phyloP scores from a whole-genome alignment of 53 echinoderm and acorn worm species.

The Echinarachnius parma region DNA sequence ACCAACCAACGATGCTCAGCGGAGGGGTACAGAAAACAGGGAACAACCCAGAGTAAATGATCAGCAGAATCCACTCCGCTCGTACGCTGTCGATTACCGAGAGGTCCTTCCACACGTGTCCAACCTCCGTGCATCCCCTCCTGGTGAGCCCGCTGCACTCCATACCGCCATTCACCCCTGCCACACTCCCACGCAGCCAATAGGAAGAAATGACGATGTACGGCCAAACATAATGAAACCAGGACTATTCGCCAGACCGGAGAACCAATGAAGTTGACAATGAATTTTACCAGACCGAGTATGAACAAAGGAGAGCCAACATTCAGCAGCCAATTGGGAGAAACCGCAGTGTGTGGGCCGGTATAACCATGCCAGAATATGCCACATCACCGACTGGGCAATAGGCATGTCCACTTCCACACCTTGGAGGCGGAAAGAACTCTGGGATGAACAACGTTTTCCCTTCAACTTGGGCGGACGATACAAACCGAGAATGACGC shows the following conservation, averaged over 20 bases:
- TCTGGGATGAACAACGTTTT: background rate
- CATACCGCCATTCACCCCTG: background rate
- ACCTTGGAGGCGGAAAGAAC: background rate
- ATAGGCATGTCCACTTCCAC: background rate
- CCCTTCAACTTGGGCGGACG: background rate
- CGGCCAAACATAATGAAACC: background rate
- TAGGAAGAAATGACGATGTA: background rate
- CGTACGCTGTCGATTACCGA: too few species aligned
- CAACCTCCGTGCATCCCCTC: too few species aligned
- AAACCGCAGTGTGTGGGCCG: background rate
- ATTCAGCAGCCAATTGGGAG: background rate
- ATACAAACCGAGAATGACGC: constrained; percentile 1
- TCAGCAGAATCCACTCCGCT: too few species aligned
- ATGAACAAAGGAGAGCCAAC: background rate
- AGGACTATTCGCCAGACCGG: background rate
- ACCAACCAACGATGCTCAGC: background rate
- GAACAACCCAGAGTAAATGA: too few species aligned
- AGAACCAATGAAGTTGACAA: background rate
- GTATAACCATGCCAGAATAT: background rate
- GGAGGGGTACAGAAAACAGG: background rate
- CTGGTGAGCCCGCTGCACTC: background rate
- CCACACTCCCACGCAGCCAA: background rate
- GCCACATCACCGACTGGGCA: background rate
- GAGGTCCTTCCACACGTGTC: too few species aligned
- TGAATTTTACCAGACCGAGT: background rate